Conservation (phyloP, 1,140 invertebrate genomes). For the Cardiocondyla obscurior region DNA sequence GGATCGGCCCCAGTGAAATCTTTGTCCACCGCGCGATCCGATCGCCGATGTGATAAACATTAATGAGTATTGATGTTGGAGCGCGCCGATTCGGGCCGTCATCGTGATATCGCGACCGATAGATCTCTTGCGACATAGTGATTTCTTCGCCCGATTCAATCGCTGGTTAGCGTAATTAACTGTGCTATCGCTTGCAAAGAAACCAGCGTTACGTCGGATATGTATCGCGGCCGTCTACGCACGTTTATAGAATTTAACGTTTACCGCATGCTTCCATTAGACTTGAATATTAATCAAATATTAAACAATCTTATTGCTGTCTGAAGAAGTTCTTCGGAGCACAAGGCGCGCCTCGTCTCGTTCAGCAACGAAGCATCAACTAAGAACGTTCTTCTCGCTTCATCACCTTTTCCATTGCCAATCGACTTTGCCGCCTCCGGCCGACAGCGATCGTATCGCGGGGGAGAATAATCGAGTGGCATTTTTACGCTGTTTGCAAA, state of each 20-base stretch:
- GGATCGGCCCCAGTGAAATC: conserved; percentile 63
- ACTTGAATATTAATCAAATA: neutral
- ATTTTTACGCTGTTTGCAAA: conserved; percentile 66
- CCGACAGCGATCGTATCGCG: conserved; percentile 46
- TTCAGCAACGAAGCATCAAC: conserved; percentile 10
- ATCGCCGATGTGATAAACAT: conserved; percentile 68
- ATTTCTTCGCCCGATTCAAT: conserved; percentile 34
- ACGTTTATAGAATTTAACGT: neutral
- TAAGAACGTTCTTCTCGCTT: conserved; percentile 34
- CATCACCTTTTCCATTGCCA: conserved; percentile 46
- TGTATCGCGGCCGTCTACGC: neutral
- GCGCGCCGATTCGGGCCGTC: conserved; percentile 52
- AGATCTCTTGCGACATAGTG: conserved; percentile 57
- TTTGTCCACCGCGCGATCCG: conserved; percentile 65
- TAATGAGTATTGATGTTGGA: conserved; percentile 73
- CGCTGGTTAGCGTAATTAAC: conserved; percentile 48
- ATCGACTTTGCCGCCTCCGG: conserved; percentile 32
- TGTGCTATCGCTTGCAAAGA: conserved; percentile 5
- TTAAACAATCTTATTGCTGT: neutral
- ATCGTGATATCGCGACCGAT: conserved; percentile 57
- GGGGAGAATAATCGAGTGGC: conserved; percentile 60
- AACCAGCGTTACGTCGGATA: neutral
- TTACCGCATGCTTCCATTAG: neutral
- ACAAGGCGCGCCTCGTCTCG: neutral
- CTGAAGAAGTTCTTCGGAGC: neutral